A percentile compares a stretch with the other conserved stretches of the same genome.
phyloP scores from a whole-genome alignment of 2,888 invertebrate species.

The Rhamnusium bicolor region DNA sequence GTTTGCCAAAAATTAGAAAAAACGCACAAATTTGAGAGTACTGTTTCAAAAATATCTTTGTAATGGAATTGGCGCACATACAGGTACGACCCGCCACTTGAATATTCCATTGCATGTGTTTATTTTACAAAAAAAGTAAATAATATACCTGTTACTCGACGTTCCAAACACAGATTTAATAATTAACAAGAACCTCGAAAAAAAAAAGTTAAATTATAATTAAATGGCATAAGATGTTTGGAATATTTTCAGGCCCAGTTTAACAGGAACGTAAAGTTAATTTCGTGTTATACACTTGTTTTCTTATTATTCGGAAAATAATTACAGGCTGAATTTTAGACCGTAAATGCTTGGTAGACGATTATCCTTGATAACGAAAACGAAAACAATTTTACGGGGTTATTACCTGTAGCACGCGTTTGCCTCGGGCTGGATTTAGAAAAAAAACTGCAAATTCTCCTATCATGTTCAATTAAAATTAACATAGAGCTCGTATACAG shows the following conservation, averaged over 20 bases:
- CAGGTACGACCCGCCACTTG: no score
- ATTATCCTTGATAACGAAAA: conserved; percentile 39
- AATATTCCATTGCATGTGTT: no score
- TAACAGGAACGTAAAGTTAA: conserved; percentile 27
- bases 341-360: conserved; percentile 27
- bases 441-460: conserved; percentile 4
- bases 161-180: conserved; percentile 1
- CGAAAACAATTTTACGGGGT: conserved; percentile 36
- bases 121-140: not conserved
- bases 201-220: conserved; percentile 13
- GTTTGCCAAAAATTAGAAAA: no score
- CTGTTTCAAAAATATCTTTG: no score
- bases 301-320: conserved; percentile 37
- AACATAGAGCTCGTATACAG: not conserved
- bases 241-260: conserved; percentile 16
- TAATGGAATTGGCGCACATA: no score
- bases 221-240: conserved; percentile 20
- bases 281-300: conserved; percentile 29
- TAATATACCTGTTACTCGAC: not conserved
- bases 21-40: no score
- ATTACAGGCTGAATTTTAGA: conserved; percentile 30
- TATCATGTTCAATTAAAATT: not conserved
- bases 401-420: conserved; percentile 40
- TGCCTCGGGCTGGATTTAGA: conserved; percentile 14
- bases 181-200: conserved; percentile 1